Evolutionary conservation across 1,140 invertebrate species (phyloP).

Genomic region (Rhynchophorus ferrugineus): DNA sequence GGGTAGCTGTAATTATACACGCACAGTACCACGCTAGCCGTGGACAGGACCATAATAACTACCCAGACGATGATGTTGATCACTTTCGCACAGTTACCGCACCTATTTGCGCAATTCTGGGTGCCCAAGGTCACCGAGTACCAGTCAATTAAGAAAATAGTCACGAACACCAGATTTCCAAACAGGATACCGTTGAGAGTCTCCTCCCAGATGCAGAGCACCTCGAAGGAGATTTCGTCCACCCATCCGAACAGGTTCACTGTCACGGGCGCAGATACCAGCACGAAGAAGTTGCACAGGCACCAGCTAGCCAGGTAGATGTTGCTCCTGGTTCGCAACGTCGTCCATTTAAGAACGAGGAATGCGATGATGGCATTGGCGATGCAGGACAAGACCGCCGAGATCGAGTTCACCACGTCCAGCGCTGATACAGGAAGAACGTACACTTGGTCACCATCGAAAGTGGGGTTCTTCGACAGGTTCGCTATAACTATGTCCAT

Average conservation of each 20-base stretch:
- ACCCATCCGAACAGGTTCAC: conserved; percentile 17
- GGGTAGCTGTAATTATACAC: conserved; percentile 7
- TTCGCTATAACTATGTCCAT: conserved; percentile 2
- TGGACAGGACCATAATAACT: conserved; percentile 6
- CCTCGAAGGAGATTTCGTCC: conserved; percentile 2
- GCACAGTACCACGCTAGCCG: conserved; percentile 7
- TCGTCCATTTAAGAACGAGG: conserved; percentile 11
- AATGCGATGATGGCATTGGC: conserved; percentile 20
- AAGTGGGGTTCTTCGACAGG: conserved; percentile 9
- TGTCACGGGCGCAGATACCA: conserved; percentile 14
- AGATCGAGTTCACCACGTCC: conserved; percentile 10
- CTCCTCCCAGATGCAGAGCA: conserved; percentile 19
- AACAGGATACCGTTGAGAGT: conserved; percentile 10
- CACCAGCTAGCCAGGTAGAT: conserved; percentile 26
- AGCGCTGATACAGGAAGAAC: neutral
- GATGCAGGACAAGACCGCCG: conserved; percentile 5
- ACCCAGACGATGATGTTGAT: conserved; percentile 18
- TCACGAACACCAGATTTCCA: conserved; percentile 25
- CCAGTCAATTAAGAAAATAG: conserved; percentile 24
- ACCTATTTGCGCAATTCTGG: conserved; percentile 4
- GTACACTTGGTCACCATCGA: conserved; percentile 13
- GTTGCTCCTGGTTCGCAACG: conserved; percentile 14
- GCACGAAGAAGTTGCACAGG: conserved; percentile 21
- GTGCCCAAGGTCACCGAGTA: conserved; percentile 11
- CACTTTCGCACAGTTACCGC: conserved; percentile 4